Evolutionary conservation across 2,888 invertebrate species (phyloP), one percentile per base, ranked within the genome.

Genomic region (Drosophila recens): DNA sequence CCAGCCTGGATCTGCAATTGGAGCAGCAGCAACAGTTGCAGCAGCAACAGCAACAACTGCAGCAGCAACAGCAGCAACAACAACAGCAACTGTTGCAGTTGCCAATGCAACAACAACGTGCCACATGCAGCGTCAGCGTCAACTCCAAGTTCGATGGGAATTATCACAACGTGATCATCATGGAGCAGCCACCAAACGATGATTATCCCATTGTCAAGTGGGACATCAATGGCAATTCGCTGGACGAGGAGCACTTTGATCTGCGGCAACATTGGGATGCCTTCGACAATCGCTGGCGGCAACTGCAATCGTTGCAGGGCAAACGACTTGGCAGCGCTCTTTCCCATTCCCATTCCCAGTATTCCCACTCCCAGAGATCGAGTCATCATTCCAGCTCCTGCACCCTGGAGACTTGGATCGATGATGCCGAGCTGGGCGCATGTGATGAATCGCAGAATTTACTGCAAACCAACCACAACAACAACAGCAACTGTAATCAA

Each of bases 371-470:
- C 1, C 87, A 88, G 33, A 84, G 87, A 67, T 91, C 92, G 27
- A 92, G 92, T 56, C 88, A 90, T 49, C 90, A 88, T 68, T 92
- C 92, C 33, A 92, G 93, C 75, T 90, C 92, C 40, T 92, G 91
- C 49, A 93, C 93, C 3, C 66, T 92, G 33, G 92, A 92, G 67
- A 93, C 93, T 2, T 93, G 92, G 93, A 69, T 93, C 61, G 93
- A 93, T 68, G 93, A 93, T 57, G 90, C 92, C 67, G 76, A 89
- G 33, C 40, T 74, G 40, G 69, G 67, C 23, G 43, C 56, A 6
- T 69, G 72, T 51, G 75, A 88, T 61, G 72, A 80, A 45, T 68
- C 73, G 65, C 82, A 89, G 40, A 63, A 67, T 48, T 45, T 81
- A 48, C 63, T 79, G 42, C 83, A 74, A 42, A 23, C 20, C 65